Evolutionary conservation across 2,113 vertebrate genomes (phyloP).

Genomic region (Ifrita kowaldi): DNA sequence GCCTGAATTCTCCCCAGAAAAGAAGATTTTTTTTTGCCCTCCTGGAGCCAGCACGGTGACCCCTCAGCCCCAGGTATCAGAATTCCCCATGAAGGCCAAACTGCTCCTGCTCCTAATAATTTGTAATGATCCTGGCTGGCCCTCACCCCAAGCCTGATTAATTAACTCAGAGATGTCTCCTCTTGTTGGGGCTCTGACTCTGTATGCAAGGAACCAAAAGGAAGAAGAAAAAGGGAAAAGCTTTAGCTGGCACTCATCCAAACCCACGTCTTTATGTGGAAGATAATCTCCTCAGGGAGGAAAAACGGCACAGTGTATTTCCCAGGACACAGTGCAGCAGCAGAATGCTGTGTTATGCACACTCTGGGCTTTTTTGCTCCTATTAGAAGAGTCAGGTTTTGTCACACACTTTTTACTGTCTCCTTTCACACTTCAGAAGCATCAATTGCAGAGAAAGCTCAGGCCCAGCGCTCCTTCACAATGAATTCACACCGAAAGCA

Average conservation of each 20-base stretch:
- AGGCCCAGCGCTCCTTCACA: neutral
- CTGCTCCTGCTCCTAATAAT: neutral
- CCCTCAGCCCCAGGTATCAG: neutral
- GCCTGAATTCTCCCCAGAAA: neutral
- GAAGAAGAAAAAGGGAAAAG: neutral
- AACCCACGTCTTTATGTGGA: neutral
- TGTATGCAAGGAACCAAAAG: neutral
- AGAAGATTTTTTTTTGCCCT: neutral
- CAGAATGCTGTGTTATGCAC: neutral
- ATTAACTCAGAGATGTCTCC: neutral
- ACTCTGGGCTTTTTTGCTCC: neutral
- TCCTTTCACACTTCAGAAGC: neutral
- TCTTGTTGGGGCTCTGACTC: neutral
- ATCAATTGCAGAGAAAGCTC: neutral
- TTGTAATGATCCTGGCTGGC: neutral
- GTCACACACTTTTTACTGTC: neutral
- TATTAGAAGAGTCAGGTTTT: neutral
- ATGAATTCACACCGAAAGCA: neutral
- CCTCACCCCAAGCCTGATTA: neutral
- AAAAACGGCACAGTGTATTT: neutral
- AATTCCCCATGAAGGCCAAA: neutral
- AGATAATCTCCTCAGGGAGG: neutral
- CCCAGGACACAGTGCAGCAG: neutral
- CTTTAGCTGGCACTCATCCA: neutral
- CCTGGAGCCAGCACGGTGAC: accelerated